phyloP scores from a whole-genome alignment of 2,113 vertebrate genomes.

The Gulo gulo region DNA sequence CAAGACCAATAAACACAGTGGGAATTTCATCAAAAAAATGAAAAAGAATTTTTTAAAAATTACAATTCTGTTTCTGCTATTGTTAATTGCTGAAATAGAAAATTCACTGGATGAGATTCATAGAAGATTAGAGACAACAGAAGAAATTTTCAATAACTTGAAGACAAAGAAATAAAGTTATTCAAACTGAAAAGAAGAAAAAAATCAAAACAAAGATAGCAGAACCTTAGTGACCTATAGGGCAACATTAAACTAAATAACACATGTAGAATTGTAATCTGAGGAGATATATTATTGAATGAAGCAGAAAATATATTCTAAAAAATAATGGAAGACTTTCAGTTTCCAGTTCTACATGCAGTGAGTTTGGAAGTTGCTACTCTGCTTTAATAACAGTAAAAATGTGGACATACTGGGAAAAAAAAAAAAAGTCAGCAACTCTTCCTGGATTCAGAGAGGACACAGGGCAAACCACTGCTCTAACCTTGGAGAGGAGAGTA shows the following conservation, averaged over 20 bases:
- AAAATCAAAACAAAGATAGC: not conserved
- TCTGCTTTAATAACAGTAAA: not conserved
- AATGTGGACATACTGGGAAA: not conserved
- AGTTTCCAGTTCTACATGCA: not conserved
- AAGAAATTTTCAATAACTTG: not conserved
- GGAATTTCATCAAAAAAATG: not conserved
- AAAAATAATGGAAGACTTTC: not conserved
- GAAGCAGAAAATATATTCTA: not conserved
- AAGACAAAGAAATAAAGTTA: not conserved
- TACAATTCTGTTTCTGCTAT: not conserved
- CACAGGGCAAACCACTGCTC: not conserved
- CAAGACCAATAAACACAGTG: not conserved
- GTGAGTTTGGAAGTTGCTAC: not conserved
- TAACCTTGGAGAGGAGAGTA: not conserved
- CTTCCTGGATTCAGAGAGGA: not conserved
- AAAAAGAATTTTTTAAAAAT: not conserved
- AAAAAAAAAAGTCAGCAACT: not conserved
- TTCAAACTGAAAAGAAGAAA: not conserved
- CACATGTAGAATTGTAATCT: not conserved
- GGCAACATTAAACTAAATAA: not conserved
- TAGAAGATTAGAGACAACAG: not conserved
- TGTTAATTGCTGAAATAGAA: not conserved
- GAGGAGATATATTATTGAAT: not conserved
- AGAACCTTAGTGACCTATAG: not conserved
- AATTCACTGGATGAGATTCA: not conserved